phyloP scores from a whole-genome alignment of 2,888 invertebrate species.

The Ornithoptera priamus region DNA sequence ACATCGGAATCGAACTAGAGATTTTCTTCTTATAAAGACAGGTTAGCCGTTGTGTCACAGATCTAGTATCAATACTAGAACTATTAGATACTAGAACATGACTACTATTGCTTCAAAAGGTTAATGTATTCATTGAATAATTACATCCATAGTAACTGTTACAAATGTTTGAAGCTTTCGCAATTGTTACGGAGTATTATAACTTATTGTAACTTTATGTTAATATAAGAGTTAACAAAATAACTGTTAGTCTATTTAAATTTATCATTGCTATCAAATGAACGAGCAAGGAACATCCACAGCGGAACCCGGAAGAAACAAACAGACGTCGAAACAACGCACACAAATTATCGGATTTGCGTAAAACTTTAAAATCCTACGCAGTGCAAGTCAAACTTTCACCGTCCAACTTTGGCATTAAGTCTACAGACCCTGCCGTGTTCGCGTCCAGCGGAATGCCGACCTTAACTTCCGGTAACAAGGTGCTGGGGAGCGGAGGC shows the following conservation, averaged over 20 bases:
- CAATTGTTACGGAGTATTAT: too few species aligned
- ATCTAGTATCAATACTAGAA: too few species aligned
- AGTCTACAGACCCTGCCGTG: conserved; percentile 46
- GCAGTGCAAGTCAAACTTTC: conserved; percentile 67
- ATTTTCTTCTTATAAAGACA: too few species aligned
- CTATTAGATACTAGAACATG: too few species aligned
- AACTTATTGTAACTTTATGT: too few species aligned
- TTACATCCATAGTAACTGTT: too few species aligned
- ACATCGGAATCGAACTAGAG: too few species aligned
- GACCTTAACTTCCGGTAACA: conserved; percentile 42
- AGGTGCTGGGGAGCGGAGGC: conserved; percentile 36
- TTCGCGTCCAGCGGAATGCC: conserved; percentile 37
- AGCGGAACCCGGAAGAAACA: conserved; percentile 20
- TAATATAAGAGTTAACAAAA: too few species aligned
- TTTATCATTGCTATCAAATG: neutral
- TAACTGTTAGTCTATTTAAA: neutral
- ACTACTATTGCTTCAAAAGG: too few species aligned
- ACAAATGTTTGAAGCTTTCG: too few species aligned
- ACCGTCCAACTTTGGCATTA: conserved; percentile 74
- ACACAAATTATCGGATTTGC: conserved; percentile 69
- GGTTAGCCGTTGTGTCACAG: too few species aligned
- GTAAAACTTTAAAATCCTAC: conserved; percentile 70
- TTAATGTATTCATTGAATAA: too few species aligned
- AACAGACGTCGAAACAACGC: conserved; percentile 44
- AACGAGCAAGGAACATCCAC: conserved; percentile 13